These are phyloP conservation scores for Cecropterus lyciades DNA, from an alignment of 1,140 invertebrate species.

Conservation along the genomic window DNA sequence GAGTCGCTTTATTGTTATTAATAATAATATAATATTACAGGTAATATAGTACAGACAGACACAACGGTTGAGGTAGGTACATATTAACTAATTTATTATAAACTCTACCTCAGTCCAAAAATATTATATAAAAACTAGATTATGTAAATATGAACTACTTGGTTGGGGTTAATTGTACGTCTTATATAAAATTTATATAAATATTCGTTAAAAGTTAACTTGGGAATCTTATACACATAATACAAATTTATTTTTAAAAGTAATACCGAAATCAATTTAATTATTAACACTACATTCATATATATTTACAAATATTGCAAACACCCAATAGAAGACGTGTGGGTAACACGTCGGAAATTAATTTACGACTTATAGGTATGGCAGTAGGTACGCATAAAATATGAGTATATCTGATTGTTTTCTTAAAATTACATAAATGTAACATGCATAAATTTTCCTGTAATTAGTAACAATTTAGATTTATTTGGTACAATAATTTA, in stretches of 20 bases:
- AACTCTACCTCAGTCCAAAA: conserved; percentile 20
- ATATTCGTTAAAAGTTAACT: background rate
- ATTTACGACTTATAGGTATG: too few relatives aligned
- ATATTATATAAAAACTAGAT: background rate
- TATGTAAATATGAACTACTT: background rate
- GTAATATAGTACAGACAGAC: background rate
- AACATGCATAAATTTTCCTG: conserved; percentile 1
- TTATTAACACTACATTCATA: too few relatives aligned
- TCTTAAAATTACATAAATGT: background rate
- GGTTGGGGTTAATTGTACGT: background rate
- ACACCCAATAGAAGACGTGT: too few relatives aligned
- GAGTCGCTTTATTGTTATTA: background rate
- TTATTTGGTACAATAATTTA: conserved; percentile 33
- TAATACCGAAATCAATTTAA: too few relatives aligned
- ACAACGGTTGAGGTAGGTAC: conserved; percentile 13
- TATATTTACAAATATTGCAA: too few relatives aligned
- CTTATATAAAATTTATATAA: background rate
- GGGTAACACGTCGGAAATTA: too few relatives aligned
- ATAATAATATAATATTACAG: background rate
- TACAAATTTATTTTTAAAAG: background rate
- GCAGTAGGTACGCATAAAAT: background rate
- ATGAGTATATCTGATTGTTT: background rate
- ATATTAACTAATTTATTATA: conserved; percentile 12
- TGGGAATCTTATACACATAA: background rate
- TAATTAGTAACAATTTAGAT: background rate